Conservation (phyloP, 2,797 vertebrate genomes). For the Sphenodon punctatus region DNA sequence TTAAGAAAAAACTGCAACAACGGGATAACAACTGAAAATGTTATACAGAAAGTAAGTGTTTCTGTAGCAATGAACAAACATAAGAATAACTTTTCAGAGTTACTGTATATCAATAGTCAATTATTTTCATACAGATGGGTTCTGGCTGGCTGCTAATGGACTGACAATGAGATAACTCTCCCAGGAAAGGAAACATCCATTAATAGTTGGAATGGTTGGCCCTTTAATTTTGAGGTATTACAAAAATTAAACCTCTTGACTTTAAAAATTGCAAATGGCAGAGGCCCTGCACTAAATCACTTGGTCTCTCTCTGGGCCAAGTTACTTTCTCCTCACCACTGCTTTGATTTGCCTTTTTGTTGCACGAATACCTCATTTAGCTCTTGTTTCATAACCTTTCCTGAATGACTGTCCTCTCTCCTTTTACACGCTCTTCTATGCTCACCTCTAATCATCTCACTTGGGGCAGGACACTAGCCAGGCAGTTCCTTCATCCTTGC, state of each 20-base stretch:
- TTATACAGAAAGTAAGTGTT: conserved; percentile 41
- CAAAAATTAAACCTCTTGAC: conserved; percentile 66
- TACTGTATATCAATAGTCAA: conserved; percentile 64
- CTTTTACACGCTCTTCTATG: conserved; percentile 17
- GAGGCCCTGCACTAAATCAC: conserved; percentile 35
- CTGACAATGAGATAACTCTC: conserved; percentile 61
- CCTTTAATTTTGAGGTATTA: conserved; percentile 69
- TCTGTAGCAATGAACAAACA: conserved; percentile 49
- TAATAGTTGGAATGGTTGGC: conserved; percentile 51
- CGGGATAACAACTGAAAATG: conserved; percentile 45
- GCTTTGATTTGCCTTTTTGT: conserved; percentile 36
- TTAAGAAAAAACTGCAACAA: too few species aligned
- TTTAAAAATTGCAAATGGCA: conserved; percentile 61
- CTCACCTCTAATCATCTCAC: conserved; percentile 14
- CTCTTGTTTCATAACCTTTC: conserved; percentile 40
- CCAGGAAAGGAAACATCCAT: conserved; percentile 46
- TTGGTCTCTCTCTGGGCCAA: conserved; percentile 47
- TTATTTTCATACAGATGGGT: conserved; percentile 65
- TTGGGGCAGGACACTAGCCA: neutral
- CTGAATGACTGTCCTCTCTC: neutral
- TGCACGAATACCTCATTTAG: conserved; percentile 15
- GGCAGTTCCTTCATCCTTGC: neutral
- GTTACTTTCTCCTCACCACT: neutral
- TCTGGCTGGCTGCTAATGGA: conserved; percentile 64
- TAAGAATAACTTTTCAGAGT: conserved; percentile 69